Conservation (phyloP, 1,140 invertebrate species). For the Drosophila parvula region DNA sequence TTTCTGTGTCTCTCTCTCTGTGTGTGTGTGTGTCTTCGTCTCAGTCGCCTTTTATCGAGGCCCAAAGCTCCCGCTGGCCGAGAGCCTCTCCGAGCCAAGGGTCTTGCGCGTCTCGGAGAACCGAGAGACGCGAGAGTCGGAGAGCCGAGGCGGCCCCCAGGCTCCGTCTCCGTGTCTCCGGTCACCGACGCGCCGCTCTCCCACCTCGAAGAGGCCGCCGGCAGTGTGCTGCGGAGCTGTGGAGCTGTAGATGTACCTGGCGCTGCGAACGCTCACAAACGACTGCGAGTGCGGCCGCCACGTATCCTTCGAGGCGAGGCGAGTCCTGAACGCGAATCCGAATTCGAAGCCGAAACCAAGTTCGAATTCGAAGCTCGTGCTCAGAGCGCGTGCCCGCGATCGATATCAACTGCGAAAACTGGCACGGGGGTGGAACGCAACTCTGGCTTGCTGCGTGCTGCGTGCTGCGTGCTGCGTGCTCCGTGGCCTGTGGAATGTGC, state of each 20-base stretch:
- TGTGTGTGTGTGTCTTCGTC: conserved; percentile 7
- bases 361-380: conserved; percentile 17
- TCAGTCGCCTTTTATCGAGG: conserved; percentile 4
- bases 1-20: conserved; percentile 4
- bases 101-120: neutral
- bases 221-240: conserved; percentile 17
- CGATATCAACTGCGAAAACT: conserved; percentile 52
- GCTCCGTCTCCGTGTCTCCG: neutral
- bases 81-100: conserved; percentile 1
- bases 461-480: conserved; percentile 5
- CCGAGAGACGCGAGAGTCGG: neutral
- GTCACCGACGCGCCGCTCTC: neutral
- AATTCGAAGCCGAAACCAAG: conserved; percentile 8
- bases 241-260: conserved; percentile 63
- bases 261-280: conserved; percentile 81
- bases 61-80: conserved; percentile 1
- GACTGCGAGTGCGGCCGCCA: conserved; percentile 64
- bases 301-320: conserved; percentile 41
- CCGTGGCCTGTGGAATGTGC: conserved; percentile 44
- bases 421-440: conserved; percentile 30
- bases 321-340: conserved; percentile 12
- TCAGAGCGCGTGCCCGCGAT: conserved; percentile 46
- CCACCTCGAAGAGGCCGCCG: conserved; percentile 11
- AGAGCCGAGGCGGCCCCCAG: conserved; percentile 4
- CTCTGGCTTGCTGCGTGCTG: neutral